phyloP scores from a whole-genome alignment of 1,140 invertebrate species.

The Heliothis virescens region DNA sequence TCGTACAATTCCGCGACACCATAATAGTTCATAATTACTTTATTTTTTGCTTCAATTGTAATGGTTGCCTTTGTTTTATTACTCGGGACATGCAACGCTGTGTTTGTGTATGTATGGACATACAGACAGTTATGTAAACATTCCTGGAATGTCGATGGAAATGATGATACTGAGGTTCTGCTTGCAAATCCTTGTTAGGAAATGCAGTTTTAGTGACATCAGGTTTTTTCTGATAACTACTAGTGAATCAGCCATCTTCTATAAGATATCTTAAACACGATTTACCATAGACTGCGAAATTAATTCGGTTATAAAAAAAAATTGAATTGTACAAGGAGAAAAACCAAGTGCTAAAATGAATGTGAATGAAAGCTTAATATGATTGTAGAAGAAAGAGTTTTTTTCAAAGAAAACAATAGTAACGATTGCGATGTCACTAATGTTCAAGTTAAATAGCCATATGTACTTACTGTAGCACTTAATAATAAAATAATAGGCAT shows the following conservation, averaged over 20 bases:
- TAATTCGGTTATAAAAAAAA: no score
- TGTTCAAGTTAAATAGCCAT: no score
- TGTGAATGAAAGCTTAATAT: no score
- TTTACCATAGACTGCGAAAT: no score
- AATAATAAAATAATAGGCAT: no score
- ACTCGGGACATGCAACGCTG: constrained; percentile 22
- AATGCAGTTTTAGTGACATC: not conserved
- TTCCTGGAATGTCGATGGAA: constrained; percentile 1
- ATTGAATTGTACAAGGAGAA: no score
- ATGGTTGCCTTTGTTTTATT: constrained; percentile 33
- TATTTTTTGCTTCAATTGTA: constrained; percentile 18
- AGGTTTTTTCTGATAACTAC: not conserved
- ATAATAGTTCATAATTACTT: constrained; percentile 23
- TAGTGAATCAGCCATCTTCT: not conserved
- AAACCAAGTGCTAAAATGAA: no score
- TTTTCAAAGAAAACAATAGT: no score
- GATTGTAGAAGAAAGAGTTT: no score
- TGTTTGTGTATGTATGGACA: constrained; percentile 18
- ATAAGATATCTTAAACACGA: no score
- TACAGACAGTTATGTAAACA: not conserved
- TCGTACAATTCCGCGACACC: constrained; percentile 26
- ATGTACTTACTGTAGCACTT: no score
- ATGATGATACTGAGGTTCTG: not conserved
- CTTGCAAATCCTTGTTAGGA: not conserved
- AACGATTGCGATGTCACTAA: no score